Evolutionary conservation across 2,888 invertebrate genomes (phyloP).

Genomic region (Peribatodes rhomboidaria): DNA sequence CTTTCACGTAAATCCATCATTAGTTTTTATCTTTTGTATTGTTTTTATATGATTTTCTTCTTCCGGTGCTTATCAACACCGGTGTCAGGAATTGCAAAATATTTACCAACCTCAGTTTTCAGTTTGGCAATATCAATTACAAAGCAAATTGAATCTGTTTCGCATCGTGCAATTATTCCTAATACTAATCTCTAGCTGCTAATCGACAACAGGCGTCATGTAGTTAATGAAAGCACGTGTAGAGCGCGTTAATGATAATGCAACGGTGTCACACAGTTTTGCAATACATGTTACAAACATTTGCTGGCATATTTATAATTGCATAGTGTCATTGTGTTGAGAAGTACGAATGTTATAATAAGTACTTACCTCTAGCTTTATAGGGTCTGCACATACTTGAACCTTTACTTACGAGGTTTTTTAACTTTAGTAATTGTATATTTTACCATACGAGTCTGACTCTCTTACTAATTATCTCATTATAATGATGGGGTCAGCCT

Average conservation of each 20-base stretch:
- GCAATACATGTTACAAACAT: constrained; percentile 23
- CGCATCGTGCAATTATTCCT: neutral
- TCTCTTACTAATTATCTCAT: too few relatives aligned
- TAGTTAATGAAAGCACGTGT: constrained; percentile 40
- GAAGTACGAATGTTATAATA: constrained; percentile 3
- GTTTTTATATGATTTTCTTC: too few relatives aligned
- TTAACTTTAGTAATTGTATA: neutral
- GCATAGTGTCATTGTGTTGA: constrained; percentile 28
- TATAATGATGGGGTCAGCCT: too few relatives aligned
- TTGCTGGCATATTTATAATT: constrained; percentile 20
- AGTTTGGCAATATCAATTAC: too few relatives aligned
- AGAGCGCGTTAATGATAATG: constrained; percentile 36
- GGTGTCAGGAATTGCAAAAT: too few relatives aligned
- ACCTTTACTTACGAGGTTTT: neutral
- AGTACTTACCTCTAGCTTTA: neutral
- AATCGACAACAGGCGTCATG: constrained; percentile 13
- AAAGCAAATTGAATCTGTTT: neutral
- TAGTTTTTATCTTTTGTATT: too few relatives aligned
- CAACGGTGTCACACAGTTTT: constrained; percentile 36
- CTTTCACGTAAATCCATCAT: too few relatives aligned
- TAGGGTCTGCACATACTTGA: neutral
- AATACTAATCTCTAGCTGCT: neutral
- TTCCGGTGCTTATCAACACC: too few relatives aligned
- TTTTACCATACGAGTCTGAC: too few relatives aligned
- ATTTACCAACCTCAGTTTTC: too few relatives aligned